Conservation (phyloP, 2,797 vertebrate genomes). For the Labeo calbasu region DNA sequence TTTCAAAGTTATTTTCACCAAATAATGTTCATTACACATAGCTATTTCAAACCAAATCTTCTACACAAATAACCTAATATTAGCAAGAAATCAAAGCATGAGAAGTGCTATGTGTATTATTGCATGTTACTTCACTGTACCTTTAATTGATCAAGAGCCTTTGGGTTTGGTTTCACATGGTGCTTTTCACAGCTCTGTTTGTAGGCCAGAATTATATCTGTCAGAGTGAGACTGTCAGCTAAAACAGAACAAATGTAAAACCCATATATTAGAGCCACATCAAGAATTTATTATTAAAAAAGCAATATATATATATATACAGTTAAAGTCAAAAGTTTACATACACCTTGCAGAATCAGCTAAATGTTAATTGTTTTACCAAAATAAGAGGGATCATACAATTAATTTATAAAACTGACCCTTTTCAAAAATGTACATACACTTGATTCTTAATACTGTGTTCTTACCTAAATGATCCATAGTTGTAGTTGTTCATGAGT, state of each 20-base stretch:
- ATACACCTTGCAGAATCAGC: too few relatives aligned
- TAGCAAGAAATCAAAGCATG: conserved; percentile 25
- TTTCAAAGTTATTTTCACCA: conserved; percentile 39
- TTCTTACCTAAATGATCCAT: too few relatives aligned
- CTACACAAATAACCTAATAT: conserved; percentile 39
- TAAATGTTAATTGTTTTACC: too few relatives aligned
- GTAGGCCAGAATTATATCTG: conserved; percentile 75
- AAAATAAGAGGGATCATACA: too few relatives aligned
- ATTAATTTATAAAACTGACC: too few relatives aligned
- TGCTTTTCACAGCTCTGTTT: conserved; percentile 77
- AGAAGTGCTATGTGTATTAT: conserved; percentile 32
- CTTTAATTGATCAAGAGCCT: conserved; percentile 77
- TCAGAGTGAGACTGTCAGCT: conserved; percentile 73
- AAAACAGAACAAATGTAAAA: conserved; percentile 64
- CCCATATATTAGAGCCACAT: conserved; percentile 41
- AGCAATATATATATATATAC: not conserved
- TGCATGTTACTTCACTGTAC: conserved; percentile 58
- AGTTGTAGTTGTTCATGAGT: too few relatives aligned
- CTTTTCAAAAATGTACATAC: too few relatives aligned
- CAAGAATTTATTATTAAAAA: not conserved
- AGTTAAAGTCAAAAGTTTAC: too few relatives aligned
- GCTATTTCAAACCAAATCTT: conserved; percentile 38
- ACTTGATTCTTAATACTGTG: too few relatives aligned
- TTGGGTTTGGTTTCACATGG: conserved; percentile 72
- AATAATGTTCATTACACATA: conserved; percentile 32